phyloP scores from a whole-genome alignment of 2,797 vertebrate species.

The Cottoperca gobio region DNA sequence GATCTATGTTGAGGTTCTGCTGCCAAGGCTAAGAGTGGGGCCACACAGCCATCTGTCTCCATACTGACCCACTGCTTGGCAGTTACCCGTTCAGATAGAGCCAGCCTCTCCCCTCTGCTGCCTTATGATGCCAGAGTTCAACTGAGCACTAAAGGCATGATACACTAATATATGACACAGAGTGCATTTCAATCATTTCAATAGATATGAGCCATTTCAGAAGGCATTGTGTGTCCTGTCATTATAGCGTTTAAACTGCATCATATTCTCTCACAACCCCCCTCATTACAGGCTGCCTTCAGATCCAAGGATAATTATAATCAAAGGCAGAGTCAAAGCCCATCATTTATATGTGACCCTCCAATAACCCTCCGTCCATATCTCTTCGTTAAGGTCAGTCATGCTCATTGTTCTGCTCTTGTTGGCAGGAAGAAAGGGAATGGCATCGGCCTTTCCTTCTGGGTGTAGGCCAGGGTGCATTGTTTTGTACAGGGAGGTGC shows the following conservation, averaged over 20 bases:
- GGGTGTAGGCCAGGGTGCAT: conserved; percentile 10
- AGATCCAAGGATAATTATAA: conserved; percentile 47
- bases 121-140: conserved; percentile 47
- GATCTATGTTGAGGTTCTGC: conserved; percentile 50
- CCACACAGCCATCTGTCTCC: conserved; percentile 68
- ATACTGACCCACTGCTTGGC: conserved; percentile 52
- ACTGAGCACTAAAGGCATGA: conserved; percentile 29
- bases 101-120: conserved; percentile 42
- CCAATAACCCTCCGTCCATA: conserved; percentile 37
- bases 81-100: conserved; percentile 38
- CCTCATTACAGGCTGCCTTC: conserved; percentile 44
- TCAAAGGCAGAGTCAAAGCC: conserved; percentile 34
- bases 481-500: conserved; percentile 31
- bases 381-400: conserved; percentile 50
- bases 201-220: conserved; percentile 26
- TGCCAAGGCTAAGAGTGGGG: conserved; percentile 56
- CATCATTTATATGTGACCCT: conserved; percentile 56
- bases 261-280: conserved; percentile 32
- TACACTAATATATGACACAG: conserved; percentile 29
- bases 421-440: conserved; percentile 46
- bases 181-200: conserved; percentile 55
- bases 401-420: conserved; percentile 53
- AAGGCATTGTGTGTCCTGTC: conserved; percentile 35
- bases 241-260: conserved; percentile 51
- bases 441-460: conserved; percentile 34